These are phyloP conservation scores for Silurus meridionalis DNA, from an alignment of 2,113 vertebrate genomes.

Conservation along the genomic window DNA sequence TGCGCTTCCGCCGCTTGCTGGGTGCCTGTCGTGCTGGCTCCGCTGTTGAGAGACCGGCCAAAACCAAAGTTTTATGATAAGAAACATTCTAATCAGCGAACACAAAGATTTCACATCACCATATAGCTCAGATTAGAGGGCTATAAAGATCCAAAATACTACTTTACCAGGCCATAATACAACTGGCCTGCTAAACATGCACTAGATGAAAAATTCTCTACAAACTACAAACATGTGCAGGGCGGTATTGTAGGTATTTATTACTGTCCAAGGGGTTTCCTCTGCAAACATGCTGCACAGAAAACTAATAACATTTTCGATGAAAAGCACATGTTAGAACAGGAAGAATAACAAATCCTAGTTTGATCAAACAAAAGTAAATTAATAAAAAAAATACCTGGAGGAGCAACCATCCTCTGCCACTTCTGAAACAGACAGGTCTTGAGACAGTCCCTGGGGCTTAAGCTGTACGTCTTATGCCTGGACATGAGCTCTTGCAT, in stretches of 20 bases:
- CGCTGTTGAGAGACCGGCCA: conserved; percentile 67
- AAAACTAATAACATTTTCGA: conserved; percentile 25
- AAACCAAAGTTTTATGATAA: conserved; percentile 3
- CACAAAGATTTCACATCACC: no score
- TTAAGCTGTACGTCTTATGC: conserved; percentile 99
- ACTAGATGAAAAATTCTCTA: not conserved
- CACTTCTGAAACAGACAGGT: conserved; percentile 99
- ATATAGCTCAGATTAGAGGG: no score
- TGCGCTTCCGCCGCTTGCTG: conserved; percentile 96
- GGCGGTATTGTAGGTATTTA: not conserved
- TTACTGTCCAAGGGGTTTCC: conserved; percentile 8
- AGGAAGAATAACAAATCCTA: not conserved
- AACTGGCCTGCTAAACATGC: not conserved
- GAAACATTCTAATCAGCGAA: not conserved
- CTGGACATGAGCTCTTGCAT: conserved; percentile 99
- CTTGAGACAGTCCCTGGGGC: conserved; percentile 98
- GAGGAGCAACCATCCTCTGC: conserved; percentile 98
- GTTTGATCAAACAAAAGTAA: not conserved
- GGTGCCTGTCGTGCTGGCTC: conserved; percentile 95
- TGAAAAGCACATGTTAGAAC: not conserved
- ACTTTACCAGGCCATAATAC: not conserved
- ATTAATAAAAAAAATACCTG: conserved; percentile 73
- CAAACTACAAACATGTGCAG: not conserved
- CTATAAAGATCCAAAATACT: not conserved
- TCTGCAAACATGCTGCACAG: not conserved